These are phyloP conservation scores for Amphiduros pacificus DNA, from an alignment of 2,888 invertebrate species.

Conservation along the genomic window DNA sequence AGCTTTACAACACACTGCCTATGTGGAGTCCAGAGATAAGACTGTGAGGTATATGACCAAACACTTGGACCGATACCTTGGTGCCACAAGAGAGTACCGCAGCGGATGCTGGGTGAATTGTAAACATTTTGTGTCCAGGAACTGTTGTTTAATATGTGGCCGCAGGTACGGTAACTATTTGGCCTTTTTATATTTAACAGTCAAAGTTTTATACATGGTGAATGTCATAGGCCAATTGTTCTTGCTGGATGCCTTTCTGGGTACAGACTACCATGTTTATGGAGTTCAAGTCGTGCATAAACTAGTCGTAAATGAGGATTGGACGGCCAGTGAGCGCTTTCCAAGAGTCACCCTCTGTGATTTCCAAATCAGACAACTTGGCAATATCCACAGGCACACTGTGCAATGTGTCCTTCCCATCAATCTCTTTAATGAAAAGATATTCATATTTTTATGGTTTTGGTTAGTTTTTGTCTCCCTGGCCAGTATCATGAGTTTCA, in stretches of 20 bases:
- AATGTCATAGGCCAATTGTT: slow-evolving; percentile 61
- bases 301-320: slow-evolving; percentile 23
- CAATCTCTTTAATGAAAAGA: slow-evolving; percentile 47
- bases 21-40: slow-evolving; percentile 50
- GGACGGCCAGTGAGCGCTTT: slow-evolving; percentile 28
- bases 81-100: slow-evolving; percentile 56
- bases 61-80: slow-evolving; percentile 60
- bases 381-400: slow-evolving; percentile 28
- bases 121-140: slow-evolving; percentile 51
- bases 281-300: slow-evolving; percentile 28
- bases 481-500: slow-evolving; percentile 56
- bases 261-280: slow-evolving; percentile 39
- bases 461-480: slow-evolving; percentile 61
- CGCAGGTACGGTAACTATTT: slow-evolving; percentile 60
- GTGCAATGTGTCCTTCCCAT: slow-evolving; percentile 55
- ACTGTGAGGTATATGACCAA: slow-evolving; percentile 59
- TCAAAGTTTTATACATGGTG: slow-evolving; percentile 57
- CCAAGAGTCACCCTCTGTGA: slow-evolving; percentile 33
- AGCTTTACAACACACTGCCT: slow-evolving; percentile 25
- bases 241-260: slow-evolving; percentile 40
- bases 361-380: slow-evolving; percentile 29
- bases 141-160: slow-evolving; percentile 55
- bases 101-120: slow-evolving; percentile 50
- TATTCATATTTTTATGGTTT: slow-evolving; percentile 62
- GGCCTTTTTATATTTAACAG: slow-evolving; percentile 59